phyloP scores from a whole-genome alignment of 2,113 vertebrate genomes.

The Rhinopomastus cyanomelas region DNA sequence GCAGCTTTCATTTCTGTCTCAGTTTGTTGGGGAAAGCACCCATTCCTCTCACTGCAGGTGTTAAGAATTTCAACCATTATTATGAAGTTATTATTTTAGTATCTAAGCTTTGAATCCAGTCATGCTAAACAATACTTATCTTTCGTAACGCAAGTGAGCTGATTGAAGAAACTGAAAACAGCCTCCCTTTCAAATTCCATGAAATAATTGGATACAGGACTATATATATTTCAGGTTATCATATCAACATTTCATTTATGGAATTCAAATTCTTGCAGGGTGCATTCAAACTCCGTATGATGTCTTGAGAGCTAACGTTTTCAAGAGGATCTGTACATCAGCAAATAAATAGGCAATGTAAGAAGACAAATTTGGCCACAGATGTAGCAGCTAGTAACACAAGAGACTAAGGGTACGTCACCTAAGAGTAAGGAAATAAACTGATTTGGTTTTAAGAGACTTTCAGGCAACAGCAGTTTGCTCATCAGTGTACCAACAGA shows the following conservation, averaged over 20 bases:
- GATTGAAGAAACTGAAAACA: conserved; percentile 68
- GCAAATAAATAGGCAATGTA: conserved; percentile 67
- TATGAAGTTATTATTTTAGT: conserved; percentile 70
- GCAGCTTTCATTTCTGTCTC: background rate
- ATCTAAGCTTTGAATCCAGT: conserved; percentile 39
- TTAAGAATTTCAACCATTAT: conserved; percentile 42
- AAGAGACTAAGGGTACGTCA: background rate
- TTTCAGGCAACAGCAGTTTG: background rate
- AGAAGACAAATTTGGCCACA: conserved; percentile 38
- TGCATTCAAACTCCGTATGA: conserved; percentile 65
- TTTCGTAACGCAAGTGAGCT: conserved; percentile 56
- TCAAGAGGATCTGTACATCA: conserved; percentile 70
- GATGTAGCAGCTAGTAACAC: background rate
- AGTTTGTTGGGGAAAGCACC: conserved; percentile 7
- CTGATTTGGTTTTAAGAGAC: background rate
- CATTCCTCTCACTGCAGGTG: conserved; percentile 13
- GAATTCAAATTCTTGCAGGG: conserved; percentile 61
- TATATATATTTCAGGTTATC: conserved; percentile 57
- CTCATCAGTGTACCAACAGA: background rate
- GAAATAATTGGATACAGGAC: conserved; percentile 46
- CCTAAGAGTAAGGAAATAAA: background rate
- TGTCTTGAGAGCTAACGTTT: conserved; percentile 67
- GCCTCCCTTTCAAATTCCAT: conserved; percentile 56
- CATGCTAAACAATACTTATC: conserved; percentile 74
- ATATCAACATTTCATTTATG: conserved; percentile 57